phyloP scores from a whole-genome alignment of 2,888 invertebrate species.

The Peribatodes rhomboidaria region DNA sequence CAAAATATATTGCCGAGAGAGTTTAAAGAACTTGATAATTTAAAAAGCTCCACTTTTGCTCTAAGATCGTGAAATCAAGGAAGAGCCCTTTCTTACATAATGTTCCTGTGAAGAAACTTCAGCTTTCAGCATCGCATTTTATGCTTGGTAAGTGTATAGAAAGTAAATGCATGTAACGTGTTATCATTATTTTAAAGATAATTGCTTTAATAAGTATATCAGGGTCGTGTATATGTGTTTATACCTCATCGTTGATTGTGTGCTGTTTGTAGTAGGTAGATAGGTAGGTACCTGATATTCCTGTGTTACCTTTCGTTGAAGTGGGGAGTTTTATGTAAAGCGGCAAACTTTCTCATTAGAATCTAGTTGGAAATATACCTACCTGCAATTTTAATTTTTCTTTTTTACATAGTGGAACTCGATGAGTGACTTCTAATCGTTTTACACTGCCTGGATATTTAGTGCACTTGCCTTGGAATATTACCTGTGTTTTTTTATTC shows the following conservation, averaged over 20 bases:
- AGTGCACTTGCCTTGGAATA: too few species aligned
- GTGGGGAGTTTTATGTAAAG: not conserved
- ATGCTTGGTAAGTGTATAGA: constrained; percentile 65
- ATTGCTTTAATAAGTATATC: not conserved
- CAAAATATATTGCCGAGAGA: constrained; percentile 33
- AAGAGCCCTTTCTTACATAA: constrained; percentile 34
- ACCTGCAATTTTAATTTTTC: not conserved
- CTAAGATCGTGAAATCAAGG: not conserved
- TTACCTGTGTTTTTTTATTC: too few species aligned
- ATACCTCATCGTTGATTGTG: not conserved
- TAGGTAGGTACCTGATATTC: not conserved
- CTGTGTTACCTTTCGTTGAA: not conserved
- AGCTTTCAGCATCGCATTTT: constrained; percentile 50
- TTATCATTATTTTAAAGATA: constrained; percentile 41
- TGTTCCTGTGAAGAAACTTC: constrained; percentile 30
- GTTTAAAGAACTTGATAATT: not conserved
- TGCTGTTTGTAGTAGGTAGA: not conserved
- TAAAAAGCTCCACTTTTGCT: constrained; percentile 4
- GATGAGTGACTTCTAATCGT: not conserved
- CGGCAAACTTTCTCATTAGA: not conserved
- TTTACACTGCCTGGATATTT: too few species aligned
- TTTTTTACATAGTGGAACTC: not conserved
- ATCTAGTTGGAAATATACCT: not conserved
- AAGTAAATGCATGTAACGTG: constrained; percentile 7
- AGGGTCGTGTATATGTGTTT: not conserved